Base-by-base conservation (phyloP, 2,888 invertebrate species). In the Notodonta dromedarius region DNA sequence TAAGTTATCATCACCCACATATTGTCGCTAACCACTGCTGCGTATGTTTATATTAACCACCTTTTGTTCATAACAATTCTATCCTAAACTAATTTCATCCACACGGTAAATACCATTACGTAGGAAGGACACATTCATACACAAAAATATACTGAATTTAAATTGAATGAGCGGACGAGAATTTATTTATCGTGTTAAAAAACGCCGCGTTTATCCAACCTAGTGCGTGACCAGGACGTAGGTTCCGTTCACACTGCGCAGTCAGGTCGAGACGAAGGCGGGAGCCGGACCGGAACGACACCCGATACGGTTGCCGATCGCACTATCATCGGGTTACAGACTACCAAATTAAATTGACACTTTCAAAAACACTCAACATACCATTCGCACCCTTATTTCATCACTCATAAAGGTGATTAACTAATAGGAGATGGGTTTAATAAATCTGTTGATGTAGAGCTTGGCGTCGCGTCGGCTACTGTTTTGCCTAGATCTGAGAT, bases 241-340 rank as follows among this genome's bases (percentile, higher is more conserved):
- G 75, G 83, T 78, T 87, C 82, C 79, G 83, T 85, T 86, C 82
- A 84, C 86, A 82, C 71, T 72, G 75, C 63, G 61, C 62, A 79
- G 78, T 69, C 79, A 77, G 80, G 79, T 79, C 80, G 76, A 76
- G 77, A 71, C 78, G 80, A 69, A 77, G 78, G 73, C 79, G 71
- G 64, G 80, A 83, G 79, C 70, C 74, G 82, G 79, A 82, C 84
- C 88, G 87, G 85, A 88, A 90, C 90, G 89, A 77, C 70, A 86
- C 80, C 77, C 80, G 91, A 90, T 83, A 88, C 87, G 87, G 82
- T 82, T 71, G 80, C 73, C 81, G 86, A 83, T 82, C 84, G 77
- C 76, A 67, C 74, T 70, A 72, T 87, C 87, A 83, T 89, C 87
- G 69, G 76, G 82, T 89, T 89, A 86, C 89, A 70, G 61, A 62